Evolutionary conservation across 2,113 vertebrate species (phyloP).

Genomic region (Pseudopipra pipra): DNA sequence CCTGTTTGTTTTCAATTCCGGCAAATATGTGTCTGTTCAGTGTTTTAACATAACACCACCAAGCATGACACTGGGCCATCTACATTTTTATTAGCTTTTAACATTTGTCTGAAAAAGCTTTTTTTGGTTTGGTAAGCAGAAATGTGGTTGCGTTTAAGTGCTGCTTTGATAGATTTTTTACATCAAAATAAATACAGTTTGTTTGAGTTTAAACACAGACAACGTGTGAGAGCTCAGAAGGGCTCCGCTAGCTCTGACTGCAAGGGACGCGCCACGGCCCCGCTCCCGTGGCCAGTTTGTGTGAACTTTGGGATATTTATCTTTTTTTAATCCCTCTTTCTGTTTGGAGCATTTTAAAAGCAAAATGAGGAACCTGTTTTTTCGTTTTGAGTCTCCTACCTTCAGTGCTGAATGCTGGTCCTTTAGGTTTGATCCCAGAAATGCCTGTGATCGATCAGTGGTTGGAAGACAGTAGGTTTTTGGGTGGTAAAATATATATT

Average conservation of each 20-base stretch:
- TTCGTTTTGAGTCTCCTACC: background rate
- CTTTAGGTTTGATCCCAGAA: background rate
- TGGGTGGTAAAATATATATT: background rate
- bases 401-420: background rate
- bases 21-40: background rate
- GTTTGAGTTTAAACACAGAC: background rate
- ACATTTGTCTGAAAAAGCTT: background rate
- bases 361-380: background rate
- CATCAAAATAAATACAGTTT: background rate
- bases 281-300: accelerated
- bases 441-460: background rate
- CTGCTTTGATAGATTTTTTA: background rate
- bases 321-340: background rate
- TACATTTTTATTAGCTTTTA: background rate
- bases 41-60: background rate
- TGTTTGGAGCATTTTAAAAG: background rate
- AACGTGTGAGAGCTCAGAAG: background rate
- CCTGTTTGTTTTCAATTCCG: background rate
- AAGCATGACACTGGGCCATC: background rate
- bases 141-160: background rate
- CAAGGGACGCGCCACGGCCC: background rate
- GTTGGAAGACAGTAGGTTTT: background rate
- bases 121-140: background rate
- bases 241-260: background rate
- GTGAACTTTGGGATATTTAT: background rate